A percentile compares a stretch with the other conserved stretches of the same genome.
Conservation (phyloP, 2,113 vertebrate genomes). For the Scopus umbretta region DNA sequence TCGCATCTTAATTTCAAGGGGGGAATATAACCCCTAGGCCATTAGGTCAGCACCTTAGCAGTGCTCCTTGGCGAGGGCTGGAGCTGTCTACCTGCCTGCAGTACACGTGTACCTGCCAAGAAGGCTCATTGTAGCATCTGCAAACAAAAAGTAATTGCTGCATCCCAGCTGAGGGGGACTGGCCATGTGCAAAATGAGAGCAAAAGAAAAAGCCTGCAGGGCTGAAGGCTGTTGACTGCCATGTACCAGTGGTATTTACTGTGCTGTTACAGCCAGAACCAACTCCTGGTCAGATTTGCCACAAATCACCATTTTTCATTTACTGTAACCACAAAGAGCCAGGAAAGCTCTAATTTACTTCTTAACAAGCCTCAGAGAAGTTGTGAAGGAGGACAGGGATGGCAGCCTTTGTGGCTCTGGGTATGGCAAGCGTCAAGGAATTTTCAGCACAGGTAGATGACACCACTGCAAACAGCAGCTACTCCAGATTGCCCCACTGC, state of each 20-base stretch:
- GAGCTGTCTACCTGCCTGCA: neutral
- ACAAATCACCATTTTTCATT: neutral
- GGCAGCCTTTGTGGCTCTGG: neutral
- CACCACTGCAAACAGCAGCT: neutral
- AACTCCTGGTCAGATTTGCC: neutral
- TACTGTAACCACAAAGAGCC: neutral
- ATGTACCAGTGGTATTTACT: neutral
- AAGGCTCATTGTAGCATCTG: neutral
- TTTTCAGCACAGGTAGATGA: neutral
- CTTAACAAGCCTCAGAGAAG: neutral
- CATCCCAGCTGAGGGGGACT: neutral
- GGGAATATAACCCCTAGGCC: neutral
- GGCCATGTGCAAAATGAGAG: neutral
- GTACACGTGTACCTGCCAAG: neutral
- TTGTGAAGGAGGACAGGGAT: neutral
- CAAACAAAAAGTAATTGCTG: neutral
- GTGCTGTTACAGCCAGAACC: neutral
- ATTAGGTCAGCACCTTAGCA: neutral
- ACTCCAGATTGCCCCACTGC: neutral
- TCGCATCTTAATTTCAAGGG: neutral
- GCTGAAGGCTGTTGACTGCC: neutral
- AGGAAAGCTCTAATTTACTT: neutral
- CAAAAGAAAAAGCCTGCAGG: neutral
- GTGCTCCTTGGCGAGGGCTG: fast-evolving
- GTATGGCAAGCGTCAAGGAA: fast-evolving